Evolutionary conservation across 2,113 vertebrate genomes (phyloP), one percentile per base, ranked within the genome.

Genomic region (Anarrhichthys ocellatus): DNA sequence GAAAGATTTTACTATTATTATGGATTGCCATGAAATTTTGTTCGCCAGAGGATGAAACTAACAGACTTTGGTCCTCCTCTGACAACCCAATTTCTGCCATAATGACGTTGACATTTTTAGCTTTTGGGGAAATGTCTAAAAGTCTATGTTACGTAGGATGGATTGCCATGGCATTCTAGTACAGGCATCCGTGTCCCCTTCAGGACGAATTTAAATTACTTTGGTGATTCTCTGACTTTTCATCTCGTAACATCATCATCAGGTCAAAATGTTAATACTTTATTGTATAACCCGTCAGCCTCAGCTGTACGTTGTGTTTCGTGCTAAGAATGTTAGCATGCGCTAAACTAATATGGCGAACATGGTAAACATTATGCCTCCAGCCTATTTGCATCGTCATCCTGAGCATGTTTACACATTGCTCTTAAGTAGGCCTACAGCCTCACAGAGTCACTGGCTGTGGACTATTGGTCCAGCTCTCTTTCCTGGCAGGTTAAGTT

Each of bases 401-500:
- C 42, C 44, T 61, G 17, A 74, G 48, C 17, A 42, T 71, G 42
- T 46, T n/a, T 1, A 48, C 56, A 77, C 2, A 1, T 17, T 63
- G 44, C 59, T 24, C 27, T 27, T 34, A 63, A 66, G 22, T 29
- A n/a, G n/a, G n/a, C n/a, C n/a, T n/a, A 59, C 4, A 81, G 42
- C 36, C 40, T 65, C 42, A 36, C 36, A 75, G 44, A 62, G 56
- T 29, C 24, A 7, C 24, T 29, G 58, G 38, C 32, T 3, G 5
- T 34, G 56, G 36, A 63, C 48, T 44, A 24, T 40, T 29, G 8
- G 14, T 27, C 40, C 44, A 64, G 73, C 75, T 74, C 54, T 34
- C 46, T 44, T 76, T 79, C 24, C 56, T 66, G 64, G 50, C 73
- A 84, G 50, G 29, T 67, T 82, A 76, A 63, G 2, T 29, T 73